A percentile compares a stretch with the other conserved stretches of the same genome.
Conservation (phyloP, 1,140 invertebrate genomes). For the Metaphire vulgaris region DNA sequence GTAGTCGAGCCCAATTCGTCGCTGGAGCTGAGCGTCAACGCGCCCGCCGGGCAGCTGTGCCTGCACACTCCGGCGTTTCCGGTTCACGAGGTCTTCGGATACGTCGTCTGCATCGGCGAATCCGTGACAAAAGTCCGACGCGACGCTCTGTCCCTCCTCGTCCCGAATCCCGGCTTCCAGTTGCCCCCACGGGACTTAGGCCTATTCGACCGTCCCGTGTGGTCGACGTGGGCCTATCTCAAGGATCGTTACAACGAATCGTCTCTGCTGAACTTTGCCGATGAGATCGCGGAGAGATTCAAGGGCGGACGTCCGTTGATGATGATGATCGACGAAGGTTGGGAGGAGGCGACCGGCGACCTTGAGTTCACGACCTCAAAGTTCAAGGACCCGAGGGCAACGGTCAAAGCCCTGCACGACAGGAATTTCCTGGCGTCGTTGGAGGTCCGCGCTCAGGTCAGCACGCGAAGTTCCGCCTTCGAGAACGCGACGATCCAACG, state of each 20-base stretch:
- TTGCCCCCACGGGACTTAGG: conserved; percentile 11
- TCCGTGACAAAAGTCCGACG: neutral
- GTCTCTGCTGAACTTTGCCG: conserved; percentile 50
- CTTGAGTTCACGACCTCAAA: conserved; percentile 62
- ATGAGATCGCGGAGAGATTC: conserved; percentile 62
- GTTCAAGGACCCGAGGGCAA: conserved; percentile 65
- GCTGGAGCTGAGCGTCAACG: conserved; percentile 45
- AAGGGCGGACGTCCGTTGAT: conserved; percentile 67
- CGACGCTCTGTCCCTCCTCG: conserved; percentile 1
- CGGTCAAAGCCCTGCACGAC: conserved; percentile 57
- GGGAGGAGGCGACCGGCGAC: conserved; percentile 78
- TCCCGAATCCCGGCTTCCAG: conserved; percentile 3
- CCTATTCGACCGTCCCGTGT: conserved; percentile 59
- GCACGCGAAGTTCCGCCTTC: conserved; percentile 62
- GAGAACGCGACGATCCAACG: conserved; percentile 45
- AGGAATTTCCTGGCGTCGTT: conserved; percentile 67
- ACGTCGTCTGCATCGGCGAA: conserved; percentile 10
- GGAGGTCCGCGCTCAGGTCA: conserved; percentile 84
- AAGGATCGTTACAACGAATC: conserved; percentile 59
- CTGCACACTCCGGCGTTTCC: conserved; percentile 26
- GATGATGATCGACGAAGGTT: conserved; percentile 79
- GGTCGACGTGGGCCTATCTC: conserved; percentile 80
- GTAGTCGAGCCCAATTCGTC: conserved; percentile 39
- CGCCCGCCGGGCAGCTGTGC: conserved; percentile 32
- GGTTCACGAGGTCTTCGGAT: neutral